Evolutionary conservation across 2,888 invertebrate genomes (phyloP).

Genomic region (Acronicta alni): DNA sequence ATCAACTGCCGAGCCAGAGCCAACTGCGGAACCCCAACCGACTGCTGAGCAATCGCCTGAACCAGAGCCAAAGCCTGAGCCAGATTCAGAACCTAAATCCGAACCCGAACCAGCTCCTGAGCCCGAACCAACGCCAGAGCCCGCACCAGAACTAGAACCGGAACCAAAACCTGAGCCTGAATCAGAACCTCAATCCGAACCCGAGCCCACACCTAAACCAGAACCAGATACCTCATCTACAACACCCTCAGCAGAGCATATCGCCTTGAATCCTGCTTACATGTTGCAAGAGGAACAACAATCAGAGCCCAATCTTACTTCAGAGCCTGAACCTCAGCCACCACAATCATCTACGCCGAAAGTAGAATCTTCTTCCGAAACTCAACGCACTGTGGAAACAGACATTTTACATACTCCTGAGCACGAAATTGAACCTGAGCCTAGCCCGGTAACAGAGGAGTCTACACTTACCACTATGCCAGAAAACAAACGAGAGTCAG

Average conservation of each 20-base stretch:
- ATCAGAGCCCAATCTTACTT: conserved; percentile 15
- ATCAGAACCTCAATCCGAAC: conserved; percentile 29
- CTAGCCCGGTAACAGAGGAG: conserved; percentile 15
- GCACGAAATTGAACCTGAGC: conserved; percentile 73
- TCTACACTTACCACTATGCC: conserved; percentile 21
- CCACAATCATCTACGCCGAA: conserved; percentile 4
- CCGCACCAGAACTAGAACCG: conserved; percentile 70
- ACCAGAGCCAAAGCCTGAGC: conserved; percentile 54
- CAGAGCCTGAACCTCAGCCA: conserved; percentile 29
- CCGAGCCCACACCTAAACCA: conserved; percentile 22
- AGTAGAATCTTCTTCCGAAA: conserved; percentile 17
- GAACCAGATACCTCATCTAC: conserved; percentile 25
- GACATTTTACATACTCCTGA: conserved; percentile 61
- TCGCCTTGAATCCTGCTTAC: conserved; percentile 40
- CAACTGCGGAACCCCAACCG: conserved; percentile 51
- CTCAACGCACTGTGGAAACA: conserved; percentile 18
- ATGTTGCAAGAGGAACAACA: conserved; percentile 23
- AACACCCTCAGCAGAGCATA: conserved; percentile 9
- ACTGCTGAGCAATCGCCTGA: conserved; percentile 39
- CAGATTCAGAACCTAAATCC: conserved; percentile 54
- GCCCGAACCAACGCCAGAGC: conserved; percentile 21
- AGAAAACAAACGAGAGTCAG: conserved; percentile 47
- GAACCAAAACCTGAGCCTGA: conserved; percentile 67
- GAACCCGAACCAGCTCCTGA: conserved; percentile 67
- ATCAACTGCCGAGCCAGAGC: conserved; percentile 57